phyloP scores from a whole-genome alignment of 2,113 vertebrate genomes.

The Odontophorus gujanensis region DNA sequence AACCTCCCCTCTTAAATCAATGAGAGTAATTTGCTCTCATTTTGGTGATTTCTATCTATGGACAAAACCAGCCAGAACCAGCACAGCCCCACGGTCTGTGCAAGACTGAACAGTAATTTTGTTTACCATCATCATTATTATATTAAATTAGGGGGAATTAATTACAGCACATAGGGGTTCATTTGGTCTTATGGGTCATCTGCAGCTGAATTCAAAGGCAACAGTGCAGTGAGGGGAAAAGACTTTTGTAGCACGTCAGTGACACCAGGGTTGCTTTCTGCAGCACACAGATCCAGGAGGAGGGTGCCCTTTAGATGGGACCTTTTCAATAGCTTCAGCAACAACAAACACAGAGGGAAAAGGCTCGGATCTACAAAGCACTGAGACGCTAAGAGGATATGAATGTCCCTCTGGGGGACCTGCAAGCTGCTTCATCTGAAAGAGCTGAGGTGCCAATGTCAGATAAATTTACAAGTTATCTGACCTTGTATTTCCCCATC shows the following conservation, averaged over 20 bases:
- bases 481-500: background rate
- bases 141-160: conserved; percentile 29
- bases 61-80: background rate
- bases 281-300: too few relatives aligned
- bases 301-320: background rate
- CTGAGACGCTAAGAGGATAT: background rate
- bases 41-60: background rate
- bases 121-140: background rate
- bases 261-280: background rate
- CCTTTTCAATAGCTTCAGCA: background rate
- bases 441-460: background rate
- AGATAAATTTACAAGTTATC: background rate
- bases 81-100: background rate
- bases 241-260: background rate
- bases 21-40: background rate
- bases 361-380: background rate
- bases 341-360: background rate
- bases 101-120: background rate
- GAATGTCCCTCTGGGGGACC: background rate
- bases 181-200: background rate
- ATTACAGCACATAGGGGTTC: background rate
- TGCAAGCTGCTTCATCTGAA: background rate
- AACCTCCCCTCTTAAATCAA: background rate
- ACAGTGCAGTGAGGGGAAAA: background rate
- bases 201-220: background rate